Percentiles rank a stretch among this genome's conserved stretches.
Evolutionary conservation across 1,140 invertebrate species (phyloP).

Genomic region (Drosophila jambulina): DNA sequence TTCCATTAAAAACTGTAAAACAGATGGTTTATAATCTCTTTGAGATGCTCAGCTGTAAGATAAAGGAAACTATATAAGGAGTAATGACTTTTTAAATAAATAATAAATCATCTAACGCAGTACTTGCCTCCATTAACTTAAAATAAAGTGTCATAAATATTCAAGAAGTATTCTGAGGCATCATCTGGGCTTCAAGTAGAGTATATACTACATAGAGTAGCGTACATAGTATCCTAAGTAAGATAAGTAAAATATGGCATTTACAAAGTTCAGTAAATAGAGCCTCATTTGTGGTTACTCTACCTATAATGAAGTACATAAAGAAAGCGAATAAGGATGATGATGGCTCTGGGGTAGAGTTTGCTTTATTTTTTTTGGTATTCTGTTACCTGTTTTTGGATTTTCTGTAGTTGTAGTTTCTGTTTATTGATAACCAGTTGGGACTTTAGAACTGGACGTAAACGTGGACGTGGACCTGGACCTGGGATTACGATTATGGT

Average conservation of each 20-base stretch:
- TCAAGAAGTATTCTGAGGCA: background rate
- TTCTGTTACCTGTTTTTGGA: slow-evolving; percentile 45
- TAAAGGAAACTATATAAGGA: background rate
- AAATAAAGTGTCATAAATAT: background rate
- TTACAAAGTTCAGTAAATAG: background rate
- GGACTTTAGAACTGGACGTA: slow-evolving; percentile 12
- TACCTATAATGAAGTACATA: slow-evolving; percentile 10
- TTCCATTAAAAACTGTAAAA: background rate
- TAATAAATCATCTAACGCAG: background rate
- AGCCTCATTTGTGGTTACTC: slow-evolving; percentile 1
- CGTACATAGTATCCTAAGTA: background rate
- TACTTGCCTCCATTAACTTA: too few species aligned
- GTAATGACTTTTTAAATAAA: background rate
- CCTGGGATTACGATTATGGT: slow-evolving; percentile 24
- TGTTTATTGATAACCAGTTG: slow-evolving; percentile 58
- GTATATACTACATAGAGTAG: background rate
- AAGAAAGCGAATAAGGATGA: slow-evolving; percentile 44
- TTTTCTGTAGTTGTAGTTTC: slow-evolving; percentile 5
- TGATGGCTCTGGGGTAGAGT: slow-evolving; percentile 8
- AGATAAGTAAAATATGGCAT: background rate
- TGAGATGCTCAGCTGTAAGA: background rate
- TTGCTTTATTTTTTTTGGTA: slow-evolving; percentile 25
- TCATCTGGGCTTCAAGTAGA: background rate
- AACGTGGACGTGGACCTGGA: slow-evolving; percentile 18
- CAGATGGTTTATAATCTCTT: background rate